Conservation (phyloP, 2,888 invertebrate species). For the Meiosimyza decipiens region DNA sequence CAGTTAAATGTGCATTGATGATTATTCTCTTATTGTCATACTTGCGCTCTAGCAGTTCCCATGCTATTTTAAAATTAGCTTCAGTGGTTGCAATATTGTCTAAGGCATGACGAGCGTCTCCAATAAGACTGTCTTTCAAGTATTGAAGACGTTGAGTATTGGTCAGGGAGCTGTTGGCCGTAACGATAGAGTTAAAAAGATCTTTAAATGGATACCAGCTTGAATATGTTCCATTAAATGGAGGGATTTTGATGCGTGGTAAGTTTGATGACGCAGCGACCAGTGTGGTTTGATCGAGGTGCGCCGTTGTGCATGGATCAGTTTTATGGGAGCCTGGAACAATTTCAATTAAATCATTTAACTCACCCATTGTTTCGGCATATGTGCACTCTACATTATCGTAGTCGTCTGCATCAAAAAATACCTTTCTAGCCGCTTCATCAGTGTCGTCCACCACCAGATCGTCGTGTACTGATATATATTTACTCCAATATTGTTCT, state of each 20-base stretch:
- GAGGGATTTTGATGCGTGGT: conserved; percentile 26
- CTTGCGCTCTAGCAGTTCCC: too few species aligned
- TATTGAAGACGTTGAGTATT: too few species aligned
- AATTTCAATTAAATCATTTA: too few species aligned
- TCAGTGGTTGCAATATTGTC: too few species aligned
- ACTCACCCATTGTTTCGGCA: conserved; percentile 28
- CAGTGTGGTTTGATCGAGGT: not conserved
- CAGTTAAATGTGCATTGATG: too few species aligned
- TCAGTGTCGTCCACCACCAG: not conserved
- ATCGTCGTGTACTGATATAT: conserved; percentile 8
- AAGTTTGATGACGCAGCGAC: not conserved
- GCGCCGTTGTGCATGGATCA: not conserved
- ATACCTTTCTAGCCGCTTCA: not conserved
- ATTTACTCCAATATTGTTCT: conserved; percentile 18
- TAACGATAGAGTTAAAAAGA: too few species aligned
- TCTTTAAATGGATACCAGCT: conserved; percentile 3
- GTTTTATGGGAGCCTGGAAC: too few species aligned
- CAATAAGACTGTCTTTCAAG: too few species aligned
- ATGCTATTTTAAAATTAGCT: too few species aligned
- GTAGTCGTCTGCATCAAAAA: not conserved
- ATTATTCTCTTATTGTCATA: too few species aligned
- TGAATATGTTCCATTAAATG: conserved; percentile 29
- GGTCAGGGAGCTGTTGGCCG: too few species aligned
- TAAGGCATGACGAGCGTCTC: too few species aligned
- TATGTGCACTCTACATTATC: conserved; percentile 8